phyloP scores from a whole-genome alignment of 1,140 invertebrate species.

The Eurosta solidaginis region DNA sequence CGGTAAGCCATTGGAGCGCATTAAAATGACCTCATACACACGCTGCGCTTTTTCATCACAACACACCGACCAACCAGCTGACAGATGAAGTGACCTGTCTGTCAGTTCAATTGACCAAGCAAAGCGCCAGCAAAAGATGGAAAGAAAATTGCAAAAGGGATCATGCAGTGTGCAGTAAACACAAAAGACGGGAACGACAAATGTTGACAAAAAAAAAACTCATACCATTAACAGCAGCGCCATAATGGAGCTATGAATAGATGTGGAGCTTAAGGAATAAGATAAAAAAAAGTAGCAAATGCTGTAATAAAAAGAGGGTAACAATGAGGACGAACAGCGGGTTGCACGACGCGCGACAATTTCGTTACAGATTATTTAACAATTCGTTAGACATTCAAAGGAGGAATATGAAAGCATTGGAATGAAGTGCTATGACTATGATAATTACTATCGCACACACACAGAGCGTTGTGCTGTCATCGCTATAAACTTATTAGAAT shows the following conservation, averaged over 20 bases:
- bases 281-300: background rate
- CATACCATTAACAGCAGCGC: background rate
- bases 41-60: background rate
- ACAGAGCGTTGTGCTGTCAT: background rate
- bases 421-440: background rate
- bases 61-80: background rate
- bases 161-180: background rate
- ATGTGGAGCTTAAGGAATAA: background rate
- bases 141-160: background rate
- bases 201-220: background rate
- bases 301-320: background rate
- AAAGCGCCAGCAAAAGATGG: background rate
- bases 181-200: background rate
- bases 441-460: no score
- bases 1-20: background rate
- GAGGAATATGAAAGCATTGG: background rate
- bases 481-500: no score
- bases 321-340: background rate
- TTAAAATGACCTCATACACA: no score
- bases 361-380: background rate
- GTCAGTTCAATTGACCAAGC: constrained; percentile 17
- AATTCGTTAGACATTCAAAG: constrained; percentile 1
- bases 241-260: background rate
- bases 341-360: background rate
- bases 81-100: constrained; percentile 24